Evolutionary conservation across 2,888 invertebrate genomes (phyloP).

Genomic region (Pecten maximus): DNA sequence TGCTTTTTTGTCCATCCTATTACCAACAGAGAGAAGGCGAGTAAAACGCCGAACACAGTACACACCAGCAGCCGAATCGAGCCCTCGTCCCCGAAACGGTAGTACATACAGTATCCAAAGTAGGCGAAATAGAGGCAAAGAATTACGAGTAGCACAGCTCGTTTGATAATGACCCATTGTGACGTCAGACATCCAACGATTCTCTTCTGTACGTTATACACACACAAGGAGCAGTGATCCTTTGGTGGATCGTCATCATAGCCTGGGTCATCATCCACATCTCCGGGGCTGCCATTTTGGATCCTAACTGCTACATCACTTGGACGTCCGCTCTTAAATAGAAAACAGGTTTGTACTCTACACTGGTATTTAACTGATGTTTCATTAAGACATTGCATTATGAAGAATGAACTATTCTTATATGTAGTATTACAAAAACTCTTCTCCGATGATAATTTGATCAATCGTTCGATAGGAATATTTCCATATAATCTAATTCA

Average conservation of each 20-base stretch:
- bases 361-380: too few relatives aligned
- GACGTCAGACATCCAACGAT: not conserved
- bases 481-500: too few relatives aligned
- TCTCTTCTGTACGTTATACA: conserved; percentile 23
- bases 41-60: conserved; percentile 60
- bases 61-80: conserved; percentile 66
- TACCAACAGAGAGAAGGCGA: conserved; percentile 48
- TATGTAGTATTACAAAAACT: too few relatives aligned
- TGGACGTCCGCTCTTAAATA: not conserved
- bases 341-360: not conserved
- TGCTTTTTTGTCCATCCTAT: conserved; percentile 45
- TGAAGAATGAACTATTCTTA: too few relatives aligned
- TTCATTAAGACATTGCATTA: too few relatives aligned
- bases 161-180: conserved; percentile 16
- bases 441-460: too few relatives aligned
- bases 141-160: conserved; percentile 36
- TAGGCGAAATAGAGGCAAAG: conserved; percentile 57
- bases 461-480: too few relatives aligned
- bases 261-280: not conserved
- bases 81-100: conserved; percentile 68
- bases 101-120: conserved; percentile 60
- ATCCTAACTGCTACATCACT: not conserved
- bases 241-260: not conserved
- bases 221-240: not conserved
- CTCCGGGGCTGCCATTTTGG: not conserved